phyloP scores from a whole-genome alignment of 2,113 vertebrate species.

The Oryzias curvinotus region DNA sequence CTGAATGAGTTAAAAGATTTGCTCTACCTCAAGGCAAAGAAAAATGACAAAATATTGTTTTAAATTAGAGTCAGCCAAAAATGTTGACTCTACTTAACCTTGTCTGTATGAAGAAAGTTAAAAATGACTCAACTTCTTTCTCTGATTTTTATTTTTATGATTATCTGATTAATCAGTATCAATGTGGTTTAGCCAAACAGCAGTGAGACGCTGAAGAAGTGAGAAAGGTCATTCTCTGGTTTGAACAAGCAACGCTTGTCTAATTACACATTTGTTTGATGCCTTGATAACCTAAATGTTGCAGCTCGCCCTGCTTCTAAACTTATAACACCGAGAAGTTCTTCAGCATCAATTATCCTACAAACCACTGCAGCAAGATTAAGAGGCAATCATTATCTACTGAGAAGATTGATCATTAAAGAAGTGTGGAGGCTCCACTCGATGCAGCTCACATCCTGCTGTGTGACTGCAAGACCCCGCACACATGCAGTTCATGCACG shows the following conservation, averaged over 20 bases:
- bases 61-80: too few species aligned
- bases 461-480: conserved; percentile 29
- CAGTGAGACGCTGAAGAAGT: background rate
- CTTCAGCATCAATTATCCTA: conserved; percentile 11
- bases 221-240: background rate
- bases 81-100: too few species aligned
- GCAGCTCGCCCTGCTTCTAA: conserved; percentile 11
- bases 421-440: conserved; percentile 22
- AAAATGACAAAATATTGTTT: too few species aligned
- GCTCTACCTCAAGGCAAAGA: too few species aligned
- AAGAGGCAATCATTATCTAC: conserved; percentile 33
- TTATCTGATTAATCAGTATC: background rate
- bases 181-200: background rate
- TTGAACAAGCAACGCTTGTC: conserved; percentile 2
- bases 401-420: conserved; percentile 49
- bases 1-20: too few species aligned
- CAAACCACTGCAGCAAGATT: conserved; percentile 6
- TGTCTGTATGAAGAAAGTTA: background rate
- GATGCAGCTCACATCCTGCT: conserved; percentile 36
- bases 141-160: background rate
- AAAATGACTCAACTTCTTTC: background rate
- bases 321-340: background rate
- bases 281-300: conserved; percentile 1
- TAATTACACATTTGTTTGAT: conserved; percentile 9
- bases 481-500: conserved; percentile 35